phyloP scores from a whole-genome alignment of 2,797 vertebrate species.

The Allobates femoralis region DNA sequence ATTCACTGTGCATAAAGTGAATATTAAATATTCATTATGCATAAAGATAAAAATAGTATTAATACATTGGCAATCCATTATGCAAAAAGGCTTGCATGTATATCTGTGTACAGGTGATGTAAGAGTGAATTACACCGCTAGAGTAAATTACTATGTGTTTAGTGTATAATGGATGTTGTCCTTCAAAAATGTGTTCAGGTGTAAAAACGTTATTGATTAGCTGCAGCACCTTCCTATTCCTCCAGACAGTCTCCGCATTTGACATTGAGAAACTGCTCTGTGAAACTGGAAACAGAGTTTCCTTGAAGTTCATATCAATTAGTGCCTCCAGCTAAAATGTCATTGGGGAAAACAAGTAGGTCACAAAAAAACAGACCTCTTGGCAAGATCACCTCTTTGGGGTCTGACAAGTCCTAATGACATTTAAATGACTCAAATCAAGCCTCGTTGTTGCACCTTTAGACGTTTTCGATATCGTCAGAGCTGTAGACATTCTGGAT shows the following conservation, averaged over 20 bases:
- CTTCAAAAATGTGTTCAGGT: conserved; percentile 29
- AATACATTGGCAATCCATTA: neutral
- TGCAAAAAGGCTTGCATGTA: neutral
- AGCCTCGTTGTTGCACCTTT: neutral
- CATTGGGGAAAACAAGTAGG: conserved; percentile 33
- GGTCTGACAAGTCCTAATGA: conserved; percentile 36
- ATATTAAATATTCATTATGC: too few relatives aligned
- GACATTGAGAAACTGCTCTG: conserved; percentile 39
- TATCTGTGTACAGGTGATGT: neutral
- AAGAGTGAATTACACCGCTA: neutral
- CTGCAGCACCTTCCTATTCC: conserved; percentile 14
- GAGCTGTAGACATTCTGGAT: neutral
- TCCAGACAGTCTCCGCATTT: neutral
- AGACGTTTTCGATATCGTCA: neutral
- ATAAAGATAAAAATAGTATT: neutral
- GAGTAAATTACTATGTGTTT: neutral
- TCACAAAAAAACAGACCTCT: conserved; percentile 26
- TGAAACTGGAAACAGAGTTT: conserved; percentile 38
- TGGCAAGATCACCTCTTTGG: conserved; percentile 27
- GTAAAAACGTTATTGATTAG: conserved; percentile 34
- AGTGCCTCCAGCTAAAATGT: conserved; percentile 42
- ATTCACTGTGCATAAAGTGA: too few relatives aligned
- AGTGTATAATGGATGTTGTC: neutral
- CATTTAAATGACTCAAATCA: conserved; percentile 16
- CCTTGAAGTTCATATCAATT: conserved; percentile 29